A percentile compares a stretch with the other conserved stretches of the same genome.
phyloP scores from a whole-genome alignment of 1,140 invertebrate genomes.

The Drosophila santomea region DNA sequence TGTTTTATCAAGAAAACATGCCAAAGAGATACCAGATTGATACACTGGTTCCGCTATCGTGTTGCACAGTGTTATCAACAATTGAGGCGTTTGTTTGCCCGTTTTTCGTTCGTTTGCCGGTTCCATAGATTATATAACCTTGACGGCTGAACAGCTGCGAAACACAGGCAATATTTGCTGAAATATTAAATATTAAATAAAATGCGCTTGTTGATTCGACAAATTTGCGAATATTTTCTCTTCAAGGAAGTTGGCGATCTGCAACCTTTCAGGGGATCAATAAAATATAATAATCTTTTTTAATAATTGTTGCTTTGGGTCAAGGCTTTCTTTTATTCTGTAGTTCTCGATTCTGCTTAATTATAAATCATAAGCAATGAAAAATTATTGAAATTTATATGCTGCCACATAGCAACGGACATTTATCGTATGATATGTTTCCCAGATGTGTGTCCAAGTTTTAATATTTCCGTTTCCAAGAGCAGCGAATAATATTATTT shows the following conservation, averaged over 20 bases:
- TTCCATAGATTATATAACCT: constrained; percentile 72
- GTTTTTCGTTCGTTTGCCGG: constrained; percentile 37
- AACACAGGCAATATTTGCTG: constrained; percentile 56
- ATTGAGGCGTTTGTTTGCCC: constrained; percentile 48
- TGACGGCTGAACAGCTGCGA: constrained; percentile 70
- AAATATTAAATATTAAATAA: constrained; percentile 43
- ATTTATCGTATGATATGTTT: constrained; percentile 27
- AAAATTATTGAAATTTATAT: constrained; percentile 60
- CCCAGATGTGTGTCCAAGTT: constrained; percentile 16
- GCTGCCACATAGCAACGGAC: constrained; percentile 30
- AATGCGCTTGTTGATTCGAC: constrained; percentile 18
- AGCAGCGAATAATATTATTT: constrained; percentile 35
- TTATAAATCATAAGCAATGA: constrained; percentile 33
- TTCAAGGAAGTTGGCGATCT: constrained; percentile 52
- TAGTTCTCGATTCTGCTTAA: not conserved
- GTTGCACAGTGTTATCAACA: constrained; percentile 51
- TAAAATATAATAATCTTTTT: constrained; percentile 19
- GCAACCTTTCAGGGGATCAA: not conserved
- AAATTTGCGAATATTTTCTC: constrained; percentile 18
- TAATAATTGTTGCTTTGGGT: constrained; percentile 36
- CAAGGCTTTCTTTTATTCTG: constrained; percentile 41
- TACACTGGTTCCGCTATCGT: constrained; percentile 14
- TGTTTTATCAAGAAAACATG: not conserved
- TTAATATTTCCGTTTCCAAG: constrained; percentile 54
- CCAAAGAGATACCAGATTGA: not conserved